These are phyloP conservation scores for Nephila pilipes DNA, from an alignment of 1,140 invertebrate genomes.

Conservation along the genomic window DNA sequence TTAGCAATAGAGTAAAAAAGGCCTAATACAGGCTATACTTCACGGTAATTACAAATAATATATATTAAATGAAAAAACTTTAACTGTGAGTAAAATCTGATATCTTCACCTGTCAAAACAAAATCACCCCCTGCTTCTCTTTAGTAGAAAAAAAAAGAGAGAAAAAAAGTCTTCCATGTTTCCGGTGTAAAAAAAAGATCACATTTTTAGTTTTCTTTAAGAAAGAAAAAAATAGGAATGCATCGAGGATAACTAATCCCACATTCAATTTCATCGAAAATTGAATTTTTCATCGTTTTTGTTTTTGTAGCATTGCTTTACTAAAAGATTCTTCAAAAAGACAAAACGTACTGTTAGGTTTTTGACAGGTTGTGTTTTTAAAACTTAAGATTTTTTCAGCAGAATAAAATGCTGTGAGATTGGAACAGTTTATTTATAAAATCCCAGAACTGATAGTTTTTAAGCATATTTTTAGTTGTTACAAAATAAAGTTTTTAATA, in stretches of 20 bases:
- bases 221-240: neutral
- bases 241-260: constrained; percentile 30
- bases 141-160: neutral
- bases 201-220: neutral
- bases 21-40: neutral
- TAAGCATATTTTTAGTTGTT: no score
- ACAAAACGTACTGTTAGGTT: neutral
- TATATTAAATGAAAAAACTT: neutral
- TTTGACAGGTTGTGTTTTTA: constrained; percentile 40
- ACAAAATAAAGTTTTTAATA: no score
- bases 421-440: constrained; percentile 2
- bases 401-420: neutral
- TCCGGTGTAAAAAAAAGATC: neutral
- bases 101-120: constrained; percentile 58
- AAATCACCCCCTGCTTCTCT: neutral
- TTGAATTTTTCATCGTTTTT: constrained; percentile 3
- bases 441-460: neutral
- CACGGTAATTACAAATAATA: neutral
- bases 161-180: neutral
- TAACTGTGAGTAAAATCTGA: constrained; percentile 17
- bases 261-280: constrained; percentile 49
- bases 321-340: neutral
- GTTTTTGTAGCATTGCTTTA: neutral
- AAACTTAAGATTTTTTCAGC: neutral
- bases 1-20: neutral